Percentiles rank a stretch among this genome's conserved stretches.
Evolutionary conservation across 2,113 vertebrate genomes (phyloP).

Genomic region (Paralichthys olivaceus): DNA sequence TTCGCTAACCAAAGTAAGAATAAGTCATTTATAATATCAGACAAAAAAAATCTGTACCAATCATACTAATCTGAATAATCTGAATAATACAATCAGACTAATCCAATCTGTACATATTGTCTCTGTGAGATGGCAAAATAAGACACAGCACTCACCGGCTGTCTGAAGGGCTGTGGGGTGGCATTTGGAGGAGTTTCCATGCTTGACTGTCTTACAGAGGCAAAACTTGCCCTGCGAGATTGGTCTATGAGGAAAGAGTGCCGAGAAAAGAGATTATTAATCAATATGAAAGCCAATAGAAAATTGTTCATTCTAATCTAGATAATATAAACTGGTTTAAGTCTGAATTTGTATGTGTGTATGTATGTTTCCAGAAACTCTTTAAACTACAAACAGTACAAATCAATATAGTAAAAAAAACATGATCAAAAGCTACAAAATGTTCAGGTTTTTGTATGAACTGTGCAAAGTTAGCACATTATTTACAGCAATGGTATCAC

Average conservation of each 20-base stretch:
- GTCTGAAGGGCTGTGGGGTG: slow-evolving; percentile 88
- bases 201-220: slow-evolving; percentile 92
- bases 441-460: too few species aligned
- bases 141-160: slow-evolving; percentile 86
- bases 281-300: background rate
- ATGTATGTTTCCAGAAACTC: background rate
- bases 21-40: background rate
- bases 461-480: too few species aligned
- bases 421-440: too few species aligned
- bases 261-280: slow-evolving; percentile 5
- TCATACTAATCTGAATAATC: too few species aligned
- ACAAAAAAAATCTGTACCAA: background rate
- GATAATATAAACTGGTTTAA: too few species aligned
- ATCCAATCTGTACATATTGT: background rate
- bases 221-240: slow-evolving; percentile 92
- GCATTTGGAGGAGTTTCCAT: slow-evolving; percentile 92
- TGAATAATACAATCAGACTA: too few species aligned
- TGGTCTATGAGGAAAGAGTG: slow-evolving; percentile 78
- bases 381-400: background rate
- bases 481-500: too few species aligned
- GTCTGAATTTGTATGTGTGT: background rate
- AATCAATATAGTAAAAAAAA: background rate
- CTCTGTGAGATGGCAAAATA: background rate
- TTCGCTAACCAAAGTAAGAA: background rate
- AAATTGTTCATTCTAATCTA: background rate